Evolutionary conservation across 2,113 vertebrate genomes (phyloP).

Genomic region (Petrocephalus zakoni): DNA sequence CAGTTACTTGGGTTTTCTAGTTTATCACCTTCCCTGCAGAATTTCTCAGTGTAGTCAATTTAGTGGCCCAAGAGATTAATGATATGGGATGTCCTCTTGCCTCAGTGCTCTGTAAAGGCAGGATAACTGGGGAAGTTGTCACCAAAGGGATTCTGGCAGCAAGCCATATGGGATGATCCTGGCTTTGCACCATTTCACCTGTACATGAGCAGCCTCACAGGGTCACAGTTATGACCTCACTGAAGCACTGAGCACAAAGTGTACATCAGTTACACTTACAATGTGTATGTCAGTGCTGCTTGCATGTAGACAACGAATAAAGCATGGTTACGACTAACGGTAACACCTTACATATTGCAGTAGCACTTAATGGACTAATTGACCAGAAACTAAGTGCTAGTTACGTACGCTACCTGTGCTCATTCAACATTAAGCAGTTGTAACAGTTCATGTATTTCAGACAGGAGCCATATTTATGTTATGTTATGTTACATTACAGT

Average conservation of each 20-base stretch:
- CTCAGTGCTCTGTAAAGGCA: not conserved
- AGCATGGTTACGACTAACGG: not conserved
- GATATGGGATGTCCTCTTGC: not conserved
- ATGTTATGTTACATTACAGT: no score
- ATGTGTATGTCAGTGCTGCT: not conserved
- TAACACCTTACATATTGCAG: not conserved
- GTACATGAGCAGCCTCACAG: not conserved
- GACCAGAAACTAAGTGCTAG: not conserved
- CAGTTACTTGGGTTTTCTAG: not conserved
- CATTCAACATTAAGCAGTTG: not conserved
- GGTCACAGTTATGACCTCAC: not conserved
- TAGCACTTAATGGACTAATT: not conserved
- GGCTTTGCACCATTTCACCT: not conserved
- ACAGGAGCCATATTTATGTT: not conserved
- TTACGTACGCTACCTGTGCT: not conserved
- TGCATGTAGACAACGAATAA: not conserved
- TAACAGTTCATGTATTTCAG: not conserved
- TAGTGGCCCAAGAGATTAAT: not conserved
- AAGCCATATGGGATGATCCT: not conserved
- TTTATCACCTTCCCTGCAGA: not conserved
- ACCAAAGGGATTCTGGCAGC: not conserved
- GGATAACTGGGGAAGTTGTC: not conserved
- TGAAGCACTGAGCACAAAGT: not conserved
- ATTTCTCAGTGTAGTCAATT: not conserved
- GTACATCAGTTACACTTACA: not conserved